A percentile compares a stretch with the other conserved stretches of the same genome.
phyloP scores from a whole-genome alignment of 2,888 invertebrate genomes.

The Melanophora roralis region DNA sequence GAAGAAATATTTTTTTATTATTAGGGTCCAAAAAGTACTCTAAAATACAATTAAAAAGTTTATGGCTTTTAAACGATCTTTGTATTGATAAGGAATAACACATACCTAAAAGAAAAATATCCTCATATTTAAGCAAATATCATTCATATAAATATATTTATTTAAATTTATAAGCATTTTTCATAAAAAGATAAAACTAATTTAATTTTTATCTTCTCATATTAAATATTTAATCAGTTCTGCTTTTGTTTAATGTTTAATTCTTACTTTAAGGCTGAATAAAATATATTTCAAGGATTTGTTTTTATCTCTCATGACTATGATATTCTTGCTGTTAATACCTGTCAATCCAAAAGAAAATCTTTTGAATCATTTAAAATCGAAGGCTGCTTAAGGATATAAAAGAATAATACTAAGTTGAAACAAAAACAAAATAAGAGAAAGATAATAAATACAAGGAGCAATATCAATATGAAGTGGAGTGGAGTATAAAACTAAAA shows the following conservation, averaged over 20 bases:
- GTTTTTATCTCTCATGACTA: slow-evolving; percentile 23
- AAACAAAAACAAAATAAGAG: slow-evolving; percentile 4
- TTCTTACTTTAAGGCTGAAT: not conserved
- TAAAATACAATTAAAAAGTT: too few species aligned
- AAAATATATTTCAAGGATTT: slow-evolving; percentile 8
- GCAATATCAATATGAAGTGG: not conserved
- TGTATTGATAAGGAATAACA: not conserved
- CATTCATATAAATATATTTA: slow-evolving; percentile 7
- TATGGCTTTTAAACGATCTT: too few species aligned
- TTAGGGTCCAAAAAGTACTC: too few species aligned
- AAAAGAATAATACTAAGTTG: slow-evolving; percentile 9
- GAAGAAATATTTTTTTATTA: too few species aligned
- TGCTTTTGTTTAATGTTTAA: slow-evolving; percentile 9
- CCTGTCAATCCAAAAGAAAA: slow-evolving; percentile 59
- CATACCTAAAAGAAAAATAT: not conserved
- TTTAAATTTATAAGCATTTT: slow-evolving; percentile 3
- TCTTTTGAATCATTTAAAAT: slow-evolving; percentile 61
- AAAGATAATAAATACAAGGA: slow-evolving; percentile 17
- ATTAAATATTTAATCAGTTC: slow-evolving; percentile 42
- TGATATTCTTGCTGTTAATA: slow-evolving; percentile 54
- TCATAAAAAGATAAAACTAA: slow-evolving; percentile 16
- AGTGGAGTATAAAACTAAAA: slow-evolving; percentile 26
- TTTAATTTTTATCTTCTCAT: slow-evolving; percentile 17
- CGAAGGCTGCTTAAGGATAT: slow-evolving; percentile 43
- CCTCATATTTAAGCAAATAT: slow-evolving; percentile 13